These are phyloP conservation scores for Nineta flava DNA, from an alignment of 2,888 invertebrate species.

Conservation along the genomic window DNA sequence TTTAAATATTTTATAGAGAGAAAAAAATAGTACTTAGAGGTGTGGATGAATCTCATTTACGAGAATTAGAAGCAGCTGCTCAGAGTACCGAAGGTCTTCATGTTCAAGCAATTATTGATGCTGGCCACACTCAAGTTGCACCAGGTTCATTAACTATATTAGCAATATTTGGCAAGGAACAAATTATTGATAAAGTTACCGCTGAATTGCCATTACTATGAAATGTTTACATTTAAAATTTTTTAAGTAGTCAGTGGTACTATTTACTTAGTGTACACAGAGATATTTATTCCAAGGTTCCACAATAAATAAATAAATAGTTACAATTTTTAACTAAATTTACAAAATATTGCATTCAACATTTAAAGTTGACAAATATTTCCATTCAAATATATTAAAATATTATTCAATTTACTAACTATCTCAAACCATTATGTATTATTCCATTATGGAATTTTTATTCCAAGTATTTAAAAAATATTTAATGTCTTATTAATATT, in stretches of 20 bases:
- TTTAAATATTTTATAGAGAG: slow-evolving; percentile 21
- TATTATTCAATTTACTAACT: no score
- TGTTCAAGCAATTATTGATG: slow-evolving; percentile 23
- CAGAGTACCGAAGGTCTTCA: slow-evolving; percentile 13
- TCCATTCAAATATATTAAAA: no score
- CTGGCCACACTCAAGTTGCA: slow-evolving; percentile 29
- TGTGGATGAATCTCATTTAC: slow-evolving; percentile 23
- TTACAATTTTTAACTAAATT: no score
- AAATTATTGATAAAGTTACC: slow-evolving; percentile 27
- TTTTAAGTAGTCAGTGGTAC: neutral
- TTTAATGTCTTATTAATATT: no score
- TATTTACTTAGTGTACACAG: neutral
- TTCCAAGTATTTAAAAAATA: no score
- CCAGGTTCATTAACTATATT: slow-evolving; percentile 31
- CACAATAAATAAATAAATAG: no score
- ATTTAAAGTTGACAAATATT: no score
- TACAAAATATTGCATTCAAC: no score
- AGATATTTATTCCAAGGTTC: neutral
- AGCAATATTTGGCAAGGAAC: slow-evolving; percentile 30
- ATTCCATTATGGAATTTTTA: no score
- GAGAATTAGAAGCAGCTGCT: slow-evolving; percentile 23
- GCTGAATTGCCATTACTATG: slow-evolving; percentile 19
- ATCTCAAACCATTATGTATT: no score
- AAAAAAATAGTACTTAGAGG: slow-evolving; percentile 30
- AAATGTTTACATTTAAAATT: neutral